Base-by-base conservation (phyloP, 2,888 invertebrate genomes). In the Xanthia icteritia region DNA sequence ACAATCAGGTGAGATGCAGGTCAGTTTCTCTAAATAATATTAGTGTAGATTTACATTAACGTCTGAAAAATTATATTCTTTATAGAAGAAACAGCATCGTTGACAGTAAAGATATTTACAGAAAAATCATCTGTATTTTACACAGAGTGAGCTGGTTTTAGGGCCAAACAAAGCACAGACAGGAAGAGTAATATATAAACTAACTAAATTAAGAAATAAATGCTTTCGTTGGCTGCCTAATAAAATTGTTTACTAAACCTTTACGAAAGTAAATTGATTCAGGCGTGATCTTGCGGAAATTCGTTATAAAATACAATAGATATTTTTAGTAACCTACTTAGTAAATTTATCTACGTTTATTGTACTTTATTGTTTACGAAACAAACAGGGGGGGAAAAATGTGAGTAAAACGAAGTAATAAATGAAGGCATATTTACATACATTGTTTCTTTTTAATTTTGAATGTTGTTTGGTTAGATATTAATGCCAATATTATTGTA, bases 131-230 rank as follows among this genome's bases (percentile, higher is more conserved):
- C 17, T 31, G 60, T 60, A 8, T 60, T 65, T 17, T 1, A 6
- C 5, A 72, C 5, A n/a, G 1, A 39, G n/a, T 42, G 11, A 6
- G 48, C 68, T 27, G 15, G 6, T 75, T 81, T 79, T 20, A 45
- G 73, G 39, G 88, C 86, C 81, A 0, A 1, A 81, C 67, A 68
- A 20, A 51, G 31, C 45, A 68, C 27, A 65, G 68, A 73, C 73
- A 61, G 75, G 67, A 77, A 85, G 81, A 88, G 79, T 80, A 74
- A 86, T 82, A 83, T 51, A 84, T 84, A 78, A 82, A 84, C 80
- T 76, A 87, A 85, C 86, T 84, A 86, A 84, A 86, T 86, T 74
- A 79, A 61, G 69, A 77, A 85, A 82, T 82, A 71, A 76, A 84
- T 84, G 85, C 63, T 73, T 76, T 75, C 66, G 75, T 76, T 54